These are phyloP conservation scores for Globia sparganii DNA, from an alignment of 2,888 invertebrate genomes.

Conservation along the genomic window DNA sequence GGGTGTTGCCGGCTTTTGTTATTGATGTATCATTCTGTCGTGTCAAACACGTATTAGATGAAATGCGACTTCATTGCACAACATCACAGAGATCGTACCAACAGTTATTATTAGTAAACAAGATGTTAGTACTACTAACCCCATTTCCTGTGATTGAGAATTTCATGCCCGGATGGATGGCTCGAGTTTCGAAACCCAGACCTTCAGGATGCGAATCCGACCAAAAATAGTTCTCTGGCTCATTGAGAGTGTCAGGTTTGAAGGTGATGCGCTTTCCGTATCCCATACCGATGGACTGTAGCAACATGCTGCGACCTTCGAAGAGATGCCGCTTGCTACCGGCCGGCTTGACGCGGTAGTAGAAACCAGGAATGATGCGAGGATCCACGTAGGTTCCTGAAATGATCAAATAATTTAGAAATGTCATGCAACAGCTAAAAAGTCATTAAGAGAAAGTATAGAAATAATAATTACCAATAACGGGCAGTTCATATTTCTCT, in stretches of 20 bases:
- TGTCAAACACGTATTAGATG: not conserved
- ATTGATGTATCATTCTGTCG: slow-evolving; percentile 1
- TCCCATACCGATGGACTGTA: slow-evolving; percentile 93
- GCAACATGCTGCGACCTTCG: slow-evolving; percentile 91
- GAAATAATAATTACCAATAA: slow-evolving; percentile 90
- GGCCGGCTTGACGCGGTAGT: slow-evolving; percentile 93
- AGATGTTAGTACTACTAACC: slow-evolving; percentile 76
- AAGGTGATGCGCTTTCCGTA: slow-evolving; percentile 94
- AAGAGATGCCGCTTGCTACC: slow-evolving; percentile 92
- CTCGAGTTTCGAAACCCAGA: slow-evolving; percentile 92
- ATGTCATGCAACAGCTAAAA: not conserved
- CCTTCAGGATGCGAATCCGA: slow-evolving; percentile 94
- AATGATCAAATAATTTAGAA: slow-evolving; percentile 36
- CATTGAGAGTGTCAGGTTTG: slow-evolving; percentile 91
- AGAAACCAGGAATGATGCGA: slow-evolving; percentile 93
- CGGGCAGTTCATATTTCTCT: slow-evolving; percentile 92
- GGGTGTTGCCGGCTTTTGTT: slow-evolving; percentile 13
- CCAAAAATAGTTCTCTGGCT: slow-evolving; percentile 93
- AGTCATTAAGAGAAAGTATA: not conserved
- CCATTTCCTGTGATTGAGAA: slow-evolving; percentile 91
- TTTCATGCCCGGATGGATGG: slow-evolving; percentile 92
- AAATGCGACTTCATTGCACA: not conserved
- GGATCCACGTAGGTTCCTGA: slow-evolving; percentile 93
- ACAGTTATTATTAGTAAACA: not conserved
- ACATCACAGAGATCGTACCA: slow-evolving; percentile 15